Evolutionary conservation across 2,797 vertebrate species (phyloP).

Genomic region (Lepus townsendii): DNA sequence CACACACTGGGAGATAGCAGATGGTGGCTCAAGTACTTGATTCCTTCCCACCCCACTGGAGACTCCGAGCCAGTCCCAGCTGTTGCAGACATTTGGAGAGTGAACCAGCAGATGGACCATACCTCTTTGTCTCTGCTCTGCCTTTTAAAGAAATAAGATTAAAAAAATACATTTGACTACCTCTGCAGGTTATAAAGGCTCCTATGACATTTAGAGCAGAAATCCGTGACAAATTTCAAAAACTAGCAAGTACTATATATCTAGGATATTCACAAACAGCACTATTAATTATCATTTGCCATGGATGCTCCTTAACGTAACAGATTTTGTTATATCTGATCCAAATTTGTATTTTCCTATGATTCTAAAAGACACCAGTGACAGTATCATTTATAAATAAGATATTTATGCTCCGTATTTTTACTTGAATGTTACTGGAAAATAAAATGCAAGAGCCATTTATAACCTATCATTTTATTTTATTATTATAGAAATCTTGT

Average conservation of each 20-base stretch:
- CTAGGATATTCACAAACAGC: not conserved
- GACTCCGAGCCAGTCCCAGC: no score
- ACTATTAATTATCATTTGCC: conserved; percentile 4
- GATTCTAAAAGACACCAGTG: conserved; percentile 3
- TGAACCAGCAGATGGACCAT: no score
- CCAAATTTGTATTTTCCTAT: conserved; percentile 42
- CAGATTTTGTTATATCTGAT: conserved; percentile 24
- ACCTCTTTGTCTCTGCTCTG: no score
- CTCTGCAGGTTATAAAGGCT: not conserved
- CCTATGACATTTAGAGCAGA: conserved; percentile 9
- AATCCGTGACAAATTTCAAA: conserved; percentile 41
- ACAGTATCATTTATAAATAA: not conserved
- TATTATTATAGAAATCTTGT: not conserved
- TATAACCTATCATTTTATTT: conserved; percentile 10
- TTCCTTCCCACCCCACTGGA: no score
- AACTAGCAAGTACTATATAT: not conserved
- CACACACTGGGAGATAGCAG: no score
- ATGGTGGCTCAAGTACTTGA: no score
- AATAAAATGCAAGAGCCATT: not conserved
- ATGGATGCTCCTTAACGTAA: not conserved
- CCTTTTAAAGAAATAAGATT: no score
- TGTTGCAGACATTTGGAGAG: no score
- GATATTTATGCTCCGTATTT: not conserved
- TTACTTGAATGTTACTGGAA: conserved; percentile 30
- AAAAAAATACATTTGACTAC: not conserved